phyloP scores from a whole-genome alignment of 92 coral and sea anemone genomes.

The Parazoanthus darwini region DNA sequence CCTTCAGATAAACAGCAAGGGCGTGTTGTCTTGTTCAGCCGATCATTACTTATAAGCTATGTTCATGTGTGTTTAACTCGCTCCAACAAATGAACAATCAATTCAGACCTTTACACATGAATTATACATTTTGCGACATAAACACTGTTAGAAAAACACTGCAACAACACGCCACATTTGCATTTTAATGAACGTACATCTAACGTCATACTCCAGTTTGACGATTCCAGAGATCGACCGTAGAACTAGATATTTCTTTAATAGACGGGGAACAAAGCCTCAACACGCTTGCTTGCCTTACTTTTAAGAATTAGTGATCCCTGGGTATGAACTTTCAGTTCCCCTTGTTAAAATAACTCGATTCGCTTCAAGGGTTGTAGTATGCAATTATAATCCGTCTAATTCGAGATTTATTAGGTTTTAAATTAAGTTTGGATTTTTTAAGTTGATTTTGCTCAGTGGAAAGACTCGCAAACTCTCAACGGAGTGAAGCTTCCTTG shows the following conservation, averaged over 20 bases:
- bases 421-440: no score
- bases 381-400: neutral
- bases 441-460: neutral
- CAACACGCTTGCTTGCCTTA: neutral
- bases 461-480: neutral
- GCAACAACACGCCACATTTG: conserved; percentile 2
- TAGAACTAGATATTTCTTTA: neutral
- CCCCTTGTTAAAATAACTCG: neutral
- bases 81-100: neutral
- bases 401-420: neutral
- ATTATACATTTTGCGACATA: conserved; percentile 15
- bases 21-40: neutral
- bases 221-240: neutral
- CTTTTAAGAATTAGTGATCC: neutral
- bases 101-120: neutral
- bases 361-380: neutral
- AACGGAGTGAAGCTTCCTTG: neutral
- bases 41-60: neutral
- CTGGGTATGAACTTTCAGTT: no score
- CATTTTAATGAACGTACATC: neutral
- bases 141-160: neutral
- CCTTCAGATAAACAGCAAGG: neutral
- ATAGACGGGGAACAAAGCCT: neutral
- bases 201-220: neutral
- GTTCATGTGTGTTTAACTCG: neutral